Conservation (phyloP, 2,888 invertebrate species). For the Tachina grossa region DNA sequence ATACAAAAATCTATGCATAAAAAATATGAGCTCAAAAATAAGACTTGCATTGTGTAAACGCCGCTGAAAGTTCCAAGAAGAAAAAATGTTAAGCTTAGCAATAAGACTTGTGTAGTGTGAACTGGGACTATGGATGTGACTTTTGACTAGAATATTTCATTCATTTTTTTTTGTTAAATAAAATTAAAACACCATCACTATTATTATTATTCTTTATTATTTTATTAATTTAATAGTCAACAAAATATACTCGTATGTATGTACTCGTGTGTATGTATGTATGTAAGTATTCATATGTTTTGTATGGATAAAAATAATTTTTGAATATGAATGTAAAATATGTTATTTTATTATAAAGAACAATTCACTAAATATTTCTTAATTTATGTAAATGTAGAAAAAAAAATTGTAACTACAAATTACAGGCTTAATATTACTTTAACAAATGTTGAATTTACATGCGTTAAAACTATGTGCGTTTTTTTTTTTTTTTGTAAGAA, state of each 20-base stretch:
- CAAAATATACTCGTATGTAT: conserved; percentile 42
- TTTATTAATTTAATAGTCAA: conserved; percentile 59
- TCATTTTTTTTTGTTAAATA: neutral
- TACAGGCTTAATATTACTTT: conserved; percentile 56
- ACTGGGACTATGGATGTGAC: too few relatives aligned
- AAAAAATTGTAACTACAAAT: conserved; percentile 18
- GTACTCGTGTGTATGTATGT: neutral
- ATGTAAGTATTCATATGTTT: neutral
- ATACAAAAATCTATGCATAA: too few relatives aligned
- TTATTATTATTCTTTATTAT: neutral
- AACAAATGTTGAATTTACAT: conserved; percentile 53
- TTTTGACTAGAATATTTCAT: neutral
- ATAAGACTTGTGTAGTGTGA: too few relatives aligned
- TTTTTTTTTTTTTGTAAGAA: conserved; percentile 12
- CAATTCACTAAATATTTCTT: conserved; percentile 26
- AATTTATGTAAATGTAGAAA: conserved; percentile 35
- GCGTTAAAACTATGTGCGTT: conserved; percentile 7
- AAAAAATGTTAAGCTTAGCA: too few relatives aligned
- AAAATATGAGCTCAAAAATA: too few relatives aligned
- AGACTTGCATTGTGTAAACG: too few relatives aligned
- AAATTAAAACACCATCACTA: neutral
- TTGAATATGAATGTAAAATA: conserved; percentile 44
- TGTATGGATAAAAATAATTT: conserved; percentile 36
- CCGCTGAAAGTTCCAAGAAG: too few relatives aligned
- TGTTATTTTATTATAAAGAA: conserved; percentile 35